Evolutionary conservation across 2,113 vertebrate species (phyloP).

Genomic region (Elephantulus edwardii): DNA sequence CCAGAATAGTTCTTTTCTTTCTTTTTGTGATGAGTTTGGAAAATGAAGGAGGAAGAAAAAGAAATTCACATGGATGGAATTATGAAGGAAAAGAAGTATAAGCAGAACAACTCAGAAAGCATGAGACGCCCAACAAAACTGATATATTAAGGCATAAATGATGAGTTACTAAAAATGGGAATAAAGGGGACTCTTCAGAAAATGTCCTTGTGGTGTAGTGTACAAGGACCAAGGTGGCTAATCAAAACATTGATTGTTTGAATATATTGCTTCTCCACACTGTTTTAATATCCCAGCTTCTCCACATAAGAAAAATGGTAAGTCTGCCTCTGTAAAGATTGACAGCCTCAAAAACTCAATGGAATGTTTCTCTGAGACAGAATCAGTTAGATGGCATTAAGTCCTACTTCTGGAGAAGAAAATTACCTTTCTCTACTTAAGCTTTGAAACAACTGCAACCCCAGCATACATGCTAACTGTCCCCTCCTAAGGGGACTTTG

Average conservation of each 20-base stretch:
- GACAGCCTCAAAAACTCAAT: too few species aligned
- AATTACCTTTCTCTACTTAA: background rate
- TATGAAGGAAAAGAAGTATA: background rate
- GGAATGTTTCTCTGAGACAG: too few species aligned
- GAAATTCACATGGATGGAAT: background rate
- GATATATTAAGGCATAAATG: background rate
- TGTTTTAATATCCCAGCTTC: too few species aligned
- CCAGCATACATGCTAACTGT: background rate
- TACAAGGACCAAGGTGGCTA: too few species aligned
- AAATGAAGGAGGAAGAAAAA: background rate
- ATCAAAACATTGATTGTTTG: too few species aligned
- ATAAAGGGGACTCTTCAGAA: background rate
- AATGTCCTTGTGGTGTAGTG: too few species aligned
- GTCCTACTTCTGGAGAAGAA: too few species aligned
- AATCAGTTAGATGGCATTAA: too few species aligned
- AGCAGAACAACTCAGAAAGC: background rate
- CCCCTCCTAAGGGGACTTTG: background rate
- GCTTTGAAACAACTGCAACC: background rate
- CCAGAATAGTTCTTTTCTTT: background rate
- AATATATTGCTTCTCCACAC: too few species aligned
- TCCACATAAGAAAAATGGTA: too few species aligned
- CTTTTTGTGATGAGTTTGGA: background rate
- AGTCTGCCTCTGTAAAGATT: too few species aligned
- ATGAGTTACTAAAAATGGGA: background rate
- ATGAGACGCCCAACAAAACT: accelerated